Conservation (phyloP, 2,797 vertebrate species). For the Esox masquinongy region DNA sequence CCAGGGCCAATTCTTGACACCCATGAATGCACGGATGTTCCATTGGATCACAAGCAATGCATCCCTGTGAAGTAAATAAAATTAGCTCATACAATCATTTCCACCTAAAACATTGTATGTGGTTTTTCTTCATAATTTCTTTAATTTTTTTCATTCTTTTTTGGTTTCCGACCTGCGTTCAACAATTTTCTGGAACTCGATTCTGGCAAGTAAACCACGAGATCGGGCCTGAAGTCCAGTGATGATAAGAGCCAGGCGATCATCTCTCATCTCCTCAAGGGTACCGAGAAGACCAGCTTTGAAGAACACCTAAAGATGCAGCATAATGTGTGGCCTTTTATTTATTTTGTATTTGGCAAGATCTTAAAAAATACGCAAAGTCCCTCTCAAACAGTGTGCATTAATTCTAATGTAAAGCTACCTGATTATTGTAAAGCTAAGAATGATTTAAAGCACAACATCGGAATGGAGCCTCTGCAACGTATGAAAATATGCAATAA, state of each 20-base stretch:
- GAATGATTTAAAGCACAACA: no score
- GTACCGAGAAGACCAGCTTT: constrained; percentile 85
- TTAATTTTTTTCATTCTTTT: no score
- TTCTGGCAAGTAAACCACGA: constrained; percentile 78
- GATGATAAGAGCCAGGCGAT: constrained; percentile 81
- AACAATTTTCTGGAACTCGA: constrained; percentile 83
- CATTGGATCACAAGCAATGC: constrained; percentile 76
- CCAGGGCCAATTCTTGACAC: constrained; percentile 82
- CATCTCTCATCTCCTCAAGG: constrained; percentile 88
- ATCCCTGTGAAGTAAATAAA: constrained; percentile 35
- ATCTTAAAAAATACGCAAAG: background rate
- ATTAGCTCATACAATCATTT: no score
- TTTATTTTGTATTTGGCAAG: no score
- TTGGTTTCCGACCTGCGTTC: constrained; percentile 74
- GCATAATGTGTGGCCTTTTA: background rate
- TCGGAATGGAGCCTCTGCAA: no score
- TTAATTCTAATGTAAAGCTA: no score
- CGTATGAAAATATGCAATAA: no score
- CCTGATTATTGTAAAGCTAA: no score
- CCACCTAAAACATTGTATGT: no score
- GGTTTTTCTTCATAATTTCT: no score
- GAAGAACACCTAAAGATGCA: constrained; percentile 78
- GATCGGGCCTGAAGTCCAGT: constrained; percentile 81
- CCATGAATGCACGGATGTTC: constrained; percentile 80
- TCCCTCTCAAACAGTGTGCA: background rate